These are phyloP conservation scores for Melinaea marsaeus DNA, from an alignment of 2,888 invertebrate genomes.

Conservation along the genomic window DNA sequence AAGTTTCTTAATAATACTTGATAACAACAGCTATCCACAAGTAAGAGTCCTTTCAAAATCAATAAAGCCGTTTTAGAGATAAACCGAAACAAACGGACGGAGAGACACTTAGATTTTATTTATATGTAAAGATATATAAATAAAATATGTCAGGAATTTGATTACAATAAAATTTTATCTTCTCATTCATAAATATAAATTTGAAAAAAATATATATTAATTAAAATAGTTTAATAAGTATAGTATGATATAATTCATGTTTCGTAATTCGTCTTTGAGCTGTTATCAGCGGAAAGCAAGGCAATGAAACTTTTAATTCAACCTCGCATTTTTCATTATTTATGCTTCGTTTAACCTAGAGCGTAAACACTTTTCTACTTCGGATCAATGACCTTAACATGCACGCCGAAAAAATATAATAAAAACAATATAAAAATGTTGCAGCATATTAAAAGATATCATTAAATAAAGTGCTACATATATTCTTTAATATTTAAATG, in stretches of 20 bases:
- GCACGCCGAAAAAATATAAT: not conserved
- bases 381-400: not conserved
- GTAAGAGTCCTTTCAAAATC: too few species aligned
- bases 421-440: not conserved
- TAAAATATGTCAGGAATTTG: too few species aligned
- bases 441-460: not conserved
- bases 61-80: too few species aligned
- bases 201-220: too few species aligned
- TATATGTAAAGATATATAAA: too few species aligned
- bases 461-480: not conserved
- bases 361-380: not conserved
- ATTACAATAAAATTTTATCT: too few species aligned
- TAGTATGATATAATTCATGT: not conserved
- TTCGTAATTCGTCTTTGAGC: conserved; percentile 20
- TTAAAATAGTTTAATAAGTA: not conserved
- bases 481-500: conserved; percentile 1
- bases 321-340: conserved; percentile 5
- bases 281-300: conserved; percentile 18
- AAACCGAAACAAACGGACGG: too few species aligned
- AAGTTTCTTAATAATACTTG: too few species aligned
- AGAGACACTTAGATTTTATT: too few species aligned
- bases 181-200: too few species aligned
- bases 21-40: too few species aligned
- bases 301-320: conserved; percentile 13
- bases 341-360: not conserved